phyloP scores from a whole-genome alignment of 1,140 invertebrate species.

The Sitophilus oryzae region DNA sequence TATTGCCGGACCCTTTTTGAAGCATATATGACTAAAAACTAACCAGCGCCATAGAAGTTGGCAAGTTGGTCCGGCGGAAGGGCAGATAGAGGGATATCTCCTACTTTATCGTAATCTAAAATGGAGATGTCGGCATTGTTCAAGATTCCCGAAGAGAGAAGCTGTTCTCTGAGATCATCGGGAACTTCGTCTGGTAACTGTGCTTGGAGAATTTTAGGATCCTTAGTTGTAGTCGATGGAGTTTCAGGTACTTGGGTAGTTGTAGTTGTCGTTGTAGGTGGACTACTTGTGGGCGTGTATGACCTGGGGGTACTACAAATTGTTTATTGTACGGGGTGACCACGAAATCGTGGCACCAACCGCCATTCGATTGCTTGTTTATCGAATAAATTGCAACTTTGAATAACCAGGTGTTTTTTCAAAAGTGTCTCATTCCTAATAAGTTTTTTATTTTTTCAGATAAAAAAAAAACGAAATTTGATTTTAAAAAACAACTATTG shows the following conservation, averaged over 20 bases:
- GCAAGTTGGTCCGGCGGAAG: constrained; percentile 78
- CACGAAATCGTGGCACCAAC: constrained; percentile 14
- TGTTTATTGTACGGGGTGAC: constrained; percentile 30
- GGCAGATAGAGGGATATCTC: constrained; percentile 76
- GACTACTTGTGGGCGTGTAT: constrained; percentile 25
- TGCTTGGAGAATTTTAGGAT: constrained; percentile 48
- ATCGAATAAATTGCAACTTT: too few species aligned
- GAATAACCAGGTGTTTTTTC: too few species aligned
- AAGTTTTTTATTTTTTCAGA: too few species aligned
- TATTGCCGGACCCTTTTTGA: too few species aligned
- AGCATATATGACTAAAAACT: background rate
- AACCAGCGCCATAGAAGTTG: constrained; percentile 72
- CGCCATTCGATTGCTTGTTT: too few species aligned
- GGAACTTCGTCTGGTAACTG: constrained; percentile 80
- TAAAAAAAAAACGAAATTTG: too few species aligned
- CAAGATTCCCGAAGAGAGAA: constrained; percentile 77
- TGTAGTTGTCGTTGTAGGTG: constrained; percentile 41
- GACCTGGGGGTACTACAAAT: constrained; percentile 13
- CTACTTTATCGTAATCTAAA: constrained; percentile 79
- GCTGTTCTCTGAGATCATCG: constrained; percentile 73
- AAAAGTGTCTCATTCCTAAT: too few species aligned
- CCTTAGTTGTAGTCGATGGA: constrained; percentile 42
- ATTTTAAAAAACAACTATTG: too few species aligned
- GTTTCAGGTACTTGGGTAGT: constrained; percentile 38
- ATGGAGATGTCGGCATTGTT: constrained; percentile 82